These are phyloP conservation scores for Murina feae DNA, from an alignment of 2,113 vertebrate species.

Conservation along the genomic window DNA sequence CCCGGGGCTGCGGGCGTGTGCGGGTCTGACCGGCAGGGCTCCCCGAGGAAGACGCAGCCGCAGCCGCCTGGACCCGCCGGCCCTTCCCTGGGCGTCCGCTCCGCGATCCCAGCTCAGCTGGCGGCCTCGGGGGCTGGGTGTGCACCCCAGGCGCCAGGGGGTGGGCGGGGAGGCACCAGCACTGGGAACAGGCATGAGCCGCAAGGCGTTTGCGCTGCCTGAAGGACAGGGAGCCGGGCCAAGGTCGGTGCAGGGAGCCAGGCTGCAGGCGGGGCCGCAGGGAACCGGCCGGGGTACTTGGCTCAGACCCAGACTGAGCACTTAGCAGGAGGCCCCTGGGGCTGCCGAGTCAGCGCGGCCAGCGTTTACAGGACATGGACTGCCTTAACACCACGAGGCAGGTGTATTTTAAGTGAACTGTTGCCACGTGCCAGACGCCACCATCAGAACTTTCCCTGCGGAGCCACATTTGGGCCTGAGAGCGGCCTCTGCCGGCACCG, in stretches of 20 bases:
- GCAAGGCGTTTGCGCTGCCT: fast-evolving
- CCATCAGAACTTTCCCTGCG: background rate
- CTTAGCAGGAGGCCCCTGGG: background rate
- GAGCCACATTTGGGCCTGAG: background rate
- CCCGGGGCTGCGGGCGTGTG: background rate
- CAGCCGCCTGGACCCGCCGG: fast-evolving
- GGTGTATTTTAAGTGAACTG: background rate
- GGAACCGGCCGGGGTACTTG: fast-evolving
- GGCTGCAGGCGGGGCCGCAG: fast-evolving
- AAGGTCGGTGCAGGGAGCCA: background rate
- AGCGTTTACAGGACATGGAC: fast-evolving
- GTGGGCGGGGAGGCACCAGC: fast-evolving
- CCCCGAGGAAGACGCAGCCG: background rate
- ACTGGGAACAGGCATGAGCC: background rate
- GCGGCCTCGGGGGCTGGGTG: background rate
- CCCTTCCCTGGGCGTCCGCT: background rate
- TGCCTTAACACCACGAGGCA: fast-evolving
- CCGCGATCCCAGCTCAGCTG: background rate
- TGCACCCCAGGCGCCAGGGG: fast-evolving
- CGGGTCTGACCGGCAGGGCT: background rate
- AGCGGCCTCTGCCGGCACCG: too few species aligned
- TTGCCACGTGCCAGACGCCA: fast-evolving
- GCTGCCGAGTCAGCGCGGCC: background rate
- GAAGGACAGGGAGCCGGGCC: background rate
- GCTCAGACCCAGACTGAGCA: background rate